Evolutionary conservation across 2,113 vertebrate species (phyloP).

Genomic region (Hypocryptadius cinnamomeus): DNA sequence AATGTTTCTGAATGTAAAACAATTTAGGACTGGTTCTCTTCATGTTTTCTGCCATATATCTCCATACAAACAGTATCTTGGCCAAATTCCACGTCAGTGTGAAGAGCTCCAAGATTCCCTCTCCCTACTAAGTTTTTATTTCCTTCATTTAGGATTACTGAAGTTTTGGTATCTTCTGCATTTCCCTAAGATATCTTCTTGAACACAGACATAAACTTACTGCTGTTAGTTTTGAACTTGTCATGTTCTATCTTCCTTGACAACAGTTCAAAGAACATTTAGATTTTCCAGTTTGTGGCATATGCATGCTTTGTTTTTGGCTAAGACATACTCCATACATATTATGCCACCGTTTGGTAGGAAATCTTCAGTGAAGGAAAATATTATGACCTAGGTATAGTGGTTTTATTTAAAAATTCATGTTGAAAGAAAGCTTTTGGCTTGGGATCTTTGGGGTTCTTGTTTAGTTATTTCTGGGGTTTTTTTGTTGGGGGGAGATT

Average conservation of each 20-base stretch:
- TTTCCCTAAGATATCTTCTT: neutral
- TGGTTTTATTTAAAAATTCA: neutral
- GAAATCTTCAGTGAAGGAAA: neutral
- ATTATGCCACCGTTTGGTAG: neutral
- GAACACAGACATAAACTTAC: neutral
- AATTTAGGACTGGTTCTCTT: neutral
- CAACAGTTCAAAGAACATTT: neutral
- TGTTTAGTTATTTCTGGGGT: neutral
- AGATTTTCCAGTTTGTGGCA: neutral
- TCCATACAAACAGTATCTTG: neutral
- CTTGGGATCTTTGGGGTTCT: neutral
- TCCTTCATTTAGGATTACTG: neutral
- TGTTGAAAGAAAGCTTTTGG: neutral
- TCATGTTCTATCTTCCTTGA: neutral
- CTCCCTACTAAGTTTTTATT: neutral
- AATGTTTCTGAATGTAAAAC: neutral
- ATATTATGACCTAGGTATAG: neutral
- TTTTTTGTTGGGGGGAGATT: rapidly evolving
- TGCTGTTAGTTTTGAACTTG: neutral
- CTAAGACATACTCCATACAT: rapidly evolving
- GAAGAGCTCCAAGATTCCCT: neutral
- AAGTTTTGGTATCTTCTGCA: neutral
- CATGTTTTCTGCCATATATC: neutral
- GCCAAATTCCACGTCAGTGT: neutral
- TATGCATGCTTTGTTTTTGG: neutral